Base-by-base conservation (phyloP, 2,888 invertebrate genomes). In the Serrognathus titanus region DNA sequence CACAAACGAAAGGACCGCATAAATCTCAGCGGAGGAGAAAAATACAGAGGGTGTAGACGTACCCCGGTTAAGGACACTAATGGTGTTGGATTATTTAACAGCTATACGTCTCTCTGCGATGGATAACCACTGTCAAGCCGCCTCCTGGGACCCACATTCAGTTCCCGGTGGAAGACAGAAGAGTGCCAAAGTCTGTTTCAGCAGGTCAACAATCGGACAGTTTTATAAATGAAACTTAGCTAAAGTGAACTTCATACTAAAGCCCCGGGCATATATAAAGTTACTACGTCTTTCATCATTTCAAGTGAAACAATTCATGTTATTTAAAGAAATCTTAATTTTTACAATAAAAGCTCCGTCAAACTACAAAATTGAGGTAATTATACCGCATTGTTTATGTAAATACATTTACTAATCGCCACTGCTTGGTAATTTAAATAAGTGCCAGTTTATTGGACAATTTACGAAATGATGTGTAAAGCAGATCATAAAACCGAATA, bases 21-120 rank as follows among this genome's bases (percentile, higher is more conserved):
- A 72, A 72, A 72, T 71, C 72, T 71, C 72, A 66, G 68, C 67
- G 71, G 72, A 68, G 53, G 71, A 68, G 53, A 53, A 45, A 57
- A 39, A 53, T 53, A 48, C 62, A 57, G 60, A 64, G 61, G 64
- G 62, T 64, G 66, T 56, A 57, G 63, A 56, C 59, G 45, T 54
- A 51, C 47, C 58, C 58, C 63, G 66, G 65, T 65, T 69, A 68
- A 70, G 71, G 65, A 63, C 71, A 71, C 69, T 77, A 76, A 77
- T 77, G 75, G 75, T 70, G 71, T 70, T 77, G 76, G 77, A 77
- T 77, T 77, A 77, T 77, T 76, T 76, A 77, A 72, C 73, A 74
- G 71, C 73, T 69, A 73, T 75, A 75, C 66, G 67, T 70, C 69
- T 70, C 70, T 60, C 65, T 64, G 68, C 75, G 73, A 76, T 76